Evolutionary conservation across 2,113 vertebrate species (phyloP).

Genomic region (Marmota monax): DNA sequence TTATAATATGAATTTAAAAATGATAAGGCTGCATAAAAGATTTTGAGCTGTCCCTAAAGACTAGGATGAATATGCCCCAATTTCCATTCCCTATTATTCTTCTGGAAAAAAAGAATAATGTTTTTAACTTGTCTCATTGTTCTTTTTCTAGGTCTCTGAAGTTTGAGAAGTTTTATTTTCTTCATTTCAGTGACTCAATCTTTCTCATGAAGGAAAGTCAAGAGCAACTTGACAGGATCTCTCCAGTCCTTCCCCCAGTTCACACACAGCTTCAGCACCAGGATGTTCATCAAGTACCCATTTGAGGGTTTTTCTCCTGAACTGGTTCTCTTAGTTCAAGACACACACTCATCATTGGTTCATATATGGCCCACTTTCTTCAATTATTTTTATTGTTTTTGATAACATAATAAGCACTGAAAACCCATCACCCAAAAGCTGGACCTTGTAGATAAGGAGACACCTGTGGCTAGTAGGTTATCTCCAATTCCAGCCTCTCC

Average conservation of each 20-base stretch:
- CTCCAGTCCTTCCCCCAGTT: background rate
- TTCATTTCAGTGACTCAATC: background rate
- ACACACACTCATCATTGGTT: background rate
- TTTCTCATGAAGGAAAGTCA: conserved; percentile 40
- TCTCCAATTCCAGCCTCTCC: background rate
- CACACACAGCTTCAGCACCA: background rate
- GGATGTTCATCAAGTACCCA: background rate
- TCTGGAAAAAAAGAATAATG: background rate
- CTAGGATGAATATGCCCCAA: background rate
- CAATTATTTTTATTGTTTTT: background rate
- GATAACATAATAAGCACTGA: background rate
- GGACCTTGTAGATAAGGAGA: background rate
- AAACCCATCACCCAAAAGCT: background rate
- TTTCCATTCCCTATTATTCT: conserved; percentile 28
- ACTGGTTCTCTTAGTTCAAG: background rate
- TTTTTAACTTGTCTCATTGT: background rate
- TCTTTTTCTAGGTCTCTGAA: background rate
- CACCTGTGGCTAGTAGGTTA: too few relatives aligned
- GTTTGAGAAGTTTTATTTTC: background rate
- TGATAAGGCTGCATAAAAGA: background rate
- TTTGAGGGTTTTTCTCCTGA: background rate
- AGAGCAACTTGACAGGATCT: background rate
- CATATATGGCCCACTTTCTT: background rate
- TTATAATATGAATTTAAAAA: background rate
- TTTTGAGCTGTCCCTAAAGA: background rate